These are phyloP conservation scores for Synanthedon formicaeformis DNA, from an alignment of 2,888 invertebrate species.

Conservation along the genomic window DNA sequence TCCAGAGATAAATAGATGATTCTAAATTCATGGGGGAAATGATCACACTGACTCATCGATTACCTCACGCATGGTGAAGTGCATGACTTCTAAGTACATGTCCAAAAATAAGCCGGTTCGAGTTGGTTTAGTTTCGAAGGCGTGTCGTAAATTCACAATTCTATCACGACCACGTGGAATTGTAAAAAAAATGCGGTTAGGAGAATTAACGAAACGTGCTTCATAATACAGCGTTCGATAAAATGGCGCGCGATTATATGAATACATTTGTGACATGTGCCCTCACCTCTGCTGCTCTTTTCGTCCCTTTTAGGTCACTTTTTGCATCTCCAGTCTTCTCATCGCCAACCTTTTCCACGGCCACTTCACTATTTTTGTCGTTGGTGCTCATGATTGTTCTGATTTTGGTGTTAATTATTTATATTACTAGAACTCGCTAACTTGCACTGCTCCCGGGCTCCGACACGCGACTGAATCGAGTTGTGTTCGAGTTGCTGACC, in stretches of 20 bases:
- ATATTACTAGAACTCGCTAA: constrained; percentile 29
- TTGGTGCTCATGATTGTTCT: constrained; percentile 69
- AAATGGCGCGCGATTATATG: constrained; percentile 67
- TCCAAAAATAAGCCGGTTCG: constrained; percentile 60
- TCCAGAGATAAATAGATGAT: constrained; percentile 7
- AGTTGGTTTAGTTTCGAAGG: constrained; percentile 4
- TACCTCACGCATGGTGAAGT: constrained; percentile 39
- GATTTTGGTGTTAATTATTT: constrained; percentile 53
- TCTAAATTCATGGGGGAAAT: constrained; percentile 14
- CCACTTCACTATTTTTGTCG: constrained; percentile 87
- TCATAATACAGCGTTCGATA: constrained; percentile 48
- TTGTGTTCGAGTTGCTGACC: constrained; percentile 22
- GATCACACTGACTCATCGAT: constrained; percentile 49
- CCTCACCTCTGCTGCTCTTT: constrained; percentile 90
- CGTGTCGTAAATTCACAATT: constrained; percentile 4
- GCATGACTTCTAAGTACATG: constrained; percentile 29
- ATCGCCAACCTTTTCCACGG: constrained; percentile 86
- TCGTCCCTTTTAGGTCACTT: constrained; percentile 87
- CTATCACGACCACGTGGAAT: constrained; percentile 34
- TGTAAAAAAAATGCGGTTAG: constrained; percentile 11
- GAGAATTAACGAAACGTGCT: constrained; percentile 20
- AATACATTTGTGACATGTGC: constrained; percentile 63
- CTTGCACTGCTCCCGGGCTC: constrained; percentile 70
- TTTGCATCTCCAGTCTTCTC: constrained; percentile 79
- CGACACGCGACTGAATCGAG: constrained; percentile 77